Evolutionary conservation across 2,113 vertebrate genomes (phyloP).

Genomic region (Colaptes auratus): DNA sequence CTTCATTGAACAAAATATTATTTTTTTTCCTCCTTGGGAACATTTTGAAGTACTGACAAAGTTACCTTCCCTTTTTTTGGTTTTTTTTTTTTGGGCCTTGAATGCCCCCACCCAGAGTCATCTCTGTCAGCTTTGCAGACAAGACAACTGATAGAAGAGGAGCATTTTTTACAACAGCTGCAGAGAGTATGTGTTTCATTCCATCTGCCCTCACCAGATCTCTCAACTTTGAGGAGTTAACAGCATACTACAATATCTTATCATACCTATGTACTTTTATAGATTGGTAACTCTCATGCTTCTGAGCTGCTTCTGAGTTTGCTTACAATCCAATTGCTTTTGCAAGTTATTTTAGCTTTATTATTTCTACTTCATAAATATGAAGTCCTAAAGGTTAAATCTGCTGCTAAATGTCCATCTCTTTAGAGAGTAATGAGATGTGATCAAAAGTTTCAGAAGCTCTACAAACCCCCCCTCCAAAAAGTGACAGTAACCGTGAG

Average conservation of each 20-base stretch:
- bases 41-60: too few relatives aligned
- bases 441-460: neutral
- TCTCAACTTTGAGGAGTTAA: neutral
- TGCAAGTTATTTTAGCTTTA: neutral
- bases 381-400: neutral
- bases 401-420: neutral
- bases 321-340: neutral
- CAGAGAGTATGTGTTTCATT: neutral
- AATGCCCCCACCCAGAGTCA: too few relatives aligned
- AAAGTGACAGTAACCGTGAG: neutral
- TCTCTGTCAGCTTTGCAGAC: too few relatives aligned
- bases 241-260: neutral
- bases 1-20: too few relatives aligned
- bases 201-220: neutral
- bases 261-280: neutral
- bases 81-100: too few relatives aligned
- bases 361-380: neutral
- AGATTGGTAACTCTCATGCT: neutral
- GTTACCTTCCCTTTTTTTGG: too few relatives aligned
- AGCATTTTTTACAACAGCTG: neutral
- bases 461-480: neutral
- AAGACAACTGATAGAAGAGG: neutral
- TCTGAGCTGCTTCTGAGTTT: neutral
- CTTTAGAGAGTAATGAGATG: neutral
- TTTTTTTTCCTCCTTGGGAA: too few relatives aligned